These are phyloP conservation scores for Coremacera marginata DNA, from an alignment of 2,888 invertebrate species.

Conservation along the genomic window DNA sequence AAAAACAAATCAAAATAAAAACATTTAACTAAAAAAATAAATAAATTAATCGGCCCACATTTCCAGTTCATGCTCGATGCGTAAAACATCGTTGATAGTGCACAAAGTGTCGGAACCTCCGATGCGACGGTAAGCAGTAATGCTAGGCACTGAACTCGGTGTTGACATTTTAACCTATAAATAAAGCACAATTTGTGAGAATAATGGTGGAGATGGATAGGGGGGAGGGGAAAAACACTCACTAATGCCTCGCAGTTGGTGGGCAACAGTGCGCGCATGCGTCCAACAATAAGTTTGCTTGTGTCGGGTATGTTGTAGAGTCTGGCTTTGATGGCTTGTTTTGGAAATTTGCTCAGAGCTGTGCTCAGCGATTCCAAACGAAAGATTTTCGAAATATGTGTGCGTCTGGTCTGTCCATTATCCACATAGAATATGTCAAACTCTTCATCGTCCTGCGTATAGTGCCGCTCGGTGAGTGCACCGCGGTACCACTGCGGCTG, in stretches of 20 bases:
- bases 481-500: constrained; percentile 69
- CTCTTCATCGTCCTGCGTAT: constrained; percentile 64
- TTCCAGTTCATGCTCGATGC: constrained; percentile 74
- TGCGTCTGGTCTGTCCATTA: constrained; percentile 70
- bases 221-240: constrained; percentile 40
- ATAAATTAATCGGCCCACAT: constrained; percentile 56
- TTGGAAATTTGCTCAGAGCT: constrained; percentile 73
- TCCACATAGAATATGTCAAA: constrained; percentile 73
- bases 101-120: constrained; percentile 75
- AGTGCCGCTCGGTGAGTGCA: constrained; percentile 64
- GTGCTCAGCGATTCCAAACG: constrained; percentile 71
- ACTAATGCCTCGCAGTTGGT: constrained; percentile 69
- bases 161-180: constrained; percentile 68
- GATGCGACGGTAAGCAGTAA: constrained; percentile 79
- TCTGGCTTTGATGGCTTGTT: constrained; percentile 73
- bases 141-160: constrained; percentile 68
- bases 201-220: not conserved
- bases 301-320: constrained; percentile 74
- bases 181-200: not conserved
- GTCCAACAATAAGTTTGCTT: constrained; percentile 71
- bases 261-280: constrained; percentile 74
- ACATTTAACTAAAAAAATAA: not conserved
- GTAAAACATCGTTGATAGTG: constrained; percentile 79
- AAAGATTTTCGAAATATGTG: constrained; percentile 68
- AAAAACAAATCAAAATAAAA: constrained; percentile 12